Base-by-base conservation (phyloP, 2,797 vertebrate genomes). In the Cryptoblepharus egeriae region DNA sequence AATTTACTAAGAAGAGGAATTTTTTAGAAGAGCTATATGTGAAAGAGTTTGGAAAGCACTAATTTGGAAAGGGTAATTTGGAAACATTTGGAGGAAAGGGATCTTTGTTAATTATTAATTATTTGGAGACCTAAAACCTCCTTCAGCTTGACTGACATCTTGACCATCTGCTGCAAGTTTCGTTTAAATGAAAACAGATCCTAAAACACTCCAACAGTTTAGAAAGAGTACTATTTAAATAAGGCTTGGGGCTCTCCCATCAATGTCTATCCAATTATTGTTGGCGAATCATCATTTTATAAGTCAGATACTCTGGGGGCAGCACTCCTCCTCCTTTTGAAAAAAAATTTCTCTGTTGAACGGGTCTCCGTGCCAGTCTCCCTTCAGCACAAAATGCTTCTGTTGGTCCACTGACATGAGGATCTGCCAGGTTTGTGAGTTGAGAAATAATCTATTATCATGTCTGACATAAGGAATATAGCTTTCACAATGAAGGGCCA, bases 31-130 rank as follows among this genome's bases (percentile, higher is more conserved):
- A 82, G 24, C 2, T 18, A 9, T 42, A 3, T 4, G 45, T 61
- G 42, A 3, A 42, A 4, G 8, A 0, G 8, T 52, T 83, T 55
- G 61, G 85, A 70, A 87, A 86, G 75, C 8, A 35, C 61, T n/a
- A 82, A n/a, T 79, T 85, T n/a, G n/a, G n/a, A n/a, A n/a, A 71
- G 13, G 49, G 35, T 32, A 85, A 65, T 72, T 58, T 64, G 77
- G 42, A 39, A 52, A 3, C 18, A 61, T 28, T 58, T 85, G 1
- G 16, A 55, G 45, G 0, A 0, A 71, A 42, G 12, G 72, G 74
- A 18, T 77, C 77, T 58, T 85, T 69, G 81, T 89, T 90, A 88
- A 90, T 93, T 88, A 87, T 91, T 93, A 58, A 88, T 26, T 73
- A 86, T 37, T 63, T 55, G 20, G 87, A 90, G 80, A 89, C 65